Evolutionary conservation across 2,888 invertebrate genomes (phyloP).

Genomic region (Cyclophora punctaria): DNA sequence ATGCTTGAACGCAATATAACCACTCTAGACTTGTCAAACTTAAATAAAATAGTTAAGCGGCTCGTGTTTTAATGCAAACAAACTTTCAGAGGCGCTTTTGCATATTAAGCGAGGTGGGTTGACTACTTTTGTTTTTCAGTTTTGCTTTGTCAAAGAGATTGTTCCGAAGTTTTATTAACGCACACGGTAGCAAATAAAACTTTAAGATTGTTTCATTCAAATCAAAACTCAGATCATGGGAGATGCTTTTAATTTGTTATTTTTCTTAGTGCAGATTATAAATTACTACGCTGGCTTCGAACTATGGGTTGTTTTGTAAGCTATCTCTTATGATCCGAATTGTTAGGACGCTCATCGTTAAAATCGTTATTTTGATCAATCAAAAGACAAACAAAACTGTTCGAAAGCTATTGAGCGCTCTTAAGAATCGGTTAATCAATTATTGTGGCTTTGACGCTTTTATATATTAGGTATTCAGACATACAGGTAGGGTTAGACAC

Average conservation of each 20-base stretch:
- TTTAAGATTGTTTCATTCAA: conserved; percentile 26
- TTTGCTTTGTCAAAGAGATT: conserved; percentile 61
- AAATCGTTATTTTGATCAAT: conserved; percentile 27
- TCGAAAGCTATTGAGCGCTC: conserved; percentile 63
- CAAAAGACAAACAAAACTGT: conserved; percentile 70
- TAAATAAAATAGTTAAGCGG: conserved; percentile 75
- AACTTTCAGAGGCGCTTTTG: conserved; percentile 75
- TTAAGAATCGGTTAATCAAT: conserved; percentile 45
- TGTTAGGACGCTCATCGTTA: conserved; percentile 32
- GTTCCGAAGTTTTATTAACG: conserved; percentile 34
- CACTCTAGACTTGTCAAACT: conserved; percentile 69
- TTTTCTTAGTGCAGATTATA: conserved; percentile 10
- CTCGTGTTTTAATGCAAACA: conserved; percentile 76
- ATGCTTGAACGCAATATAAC: conserved; percentile 75
- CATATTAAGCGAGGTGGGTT: conserved; percentile 76
- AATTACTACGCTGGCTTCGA: conserved; percentile 3
- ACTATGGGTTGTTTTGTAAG: no score
- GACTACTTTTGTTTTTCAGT: conserved; percentile 71
- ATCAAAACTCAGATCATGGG: conserved; percentile 58
- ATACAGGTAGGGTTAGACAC: conserved; percentile 83
- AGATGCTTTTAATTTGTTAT: conserved; percentile 25
- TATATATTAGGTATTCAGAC: conserved; percentile 61
- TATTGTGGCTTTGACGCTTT: conserved; percentile 53
- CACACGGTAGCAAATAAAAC: conserved; percentile 42
- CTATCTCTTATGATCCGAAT: conserved; percentile 64